These are phyloP conservation scores for Rutpela maculata DNA, from an alignment of 2,888 invertebrate genomes.

Conservation along the genomic window DNA sequence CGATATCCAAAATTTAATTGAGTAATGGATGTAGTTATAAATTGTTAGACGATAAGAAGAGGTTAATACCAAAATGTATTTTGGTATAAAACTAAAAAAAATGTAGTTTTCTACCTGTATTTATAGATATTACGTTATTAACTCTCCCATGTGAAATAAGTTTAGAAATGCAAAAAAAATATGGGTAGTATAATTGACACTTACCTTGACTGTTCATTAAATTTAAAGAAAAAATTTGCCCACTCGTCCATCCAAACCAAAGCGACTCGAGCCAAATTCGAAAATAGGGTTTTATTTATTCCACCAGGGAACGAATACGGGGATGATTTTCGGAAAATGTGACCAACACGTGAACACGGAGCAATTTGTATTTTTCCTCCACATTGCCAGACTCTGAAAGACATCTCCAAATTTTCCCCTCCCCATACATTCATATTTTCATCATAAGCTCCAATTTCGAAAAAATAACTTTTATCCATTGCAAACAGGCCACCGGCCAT, in stretches of 20 bases:
- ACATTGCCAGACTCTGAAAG: slow-evolving; percentile 97
- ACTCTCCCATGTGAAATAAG: no score
- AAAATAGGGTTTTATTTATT: slow-evolving; percentile 88
- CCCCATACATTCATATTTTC: slow-evolving; percentile 94
- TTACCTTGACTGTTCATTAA: slow-evolving; percentile 83
- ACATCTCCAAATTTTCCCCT: slow-evolving; percentile 97
- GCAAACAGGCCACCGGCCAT: slow-evolving; percentile 98
- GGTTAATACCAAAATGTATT: no score
- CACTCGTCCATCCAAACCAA: slow-evolving; percentile 99
- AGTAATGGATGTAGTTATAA: no score
- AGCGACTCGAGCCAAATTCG: slow-evolving; percentile 94
- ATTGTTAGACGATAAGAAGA: no score
- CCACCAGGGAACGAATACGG: slow-evolving; percentile 95
- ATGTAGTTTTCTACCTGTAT: no score
- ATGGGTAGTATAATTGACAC: neutral
- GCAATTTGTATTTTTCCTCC: slow-evolving; percentile 93
- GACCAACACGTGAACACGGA: slow-evolving; percentile 95
- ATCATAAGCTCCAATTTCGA: slow-evolving; percentile 85
- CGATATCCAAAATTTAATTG: no score
- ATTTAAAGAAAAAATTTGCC: slow-evolving; percentile 93
- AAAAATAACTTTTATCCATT: slow-evolving; percentile 90
- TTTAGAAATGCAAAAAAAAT: no score
- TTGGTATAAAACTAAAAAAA: no score
- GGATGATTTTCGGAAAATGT: slow-evolving; percentile 93
- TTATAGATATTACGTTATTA: no score